phyloP scores from a whole-genome alignment of 37 sponge, comb jelly and placozoan genomes.

The Chondrosia reniformis region DNA sequence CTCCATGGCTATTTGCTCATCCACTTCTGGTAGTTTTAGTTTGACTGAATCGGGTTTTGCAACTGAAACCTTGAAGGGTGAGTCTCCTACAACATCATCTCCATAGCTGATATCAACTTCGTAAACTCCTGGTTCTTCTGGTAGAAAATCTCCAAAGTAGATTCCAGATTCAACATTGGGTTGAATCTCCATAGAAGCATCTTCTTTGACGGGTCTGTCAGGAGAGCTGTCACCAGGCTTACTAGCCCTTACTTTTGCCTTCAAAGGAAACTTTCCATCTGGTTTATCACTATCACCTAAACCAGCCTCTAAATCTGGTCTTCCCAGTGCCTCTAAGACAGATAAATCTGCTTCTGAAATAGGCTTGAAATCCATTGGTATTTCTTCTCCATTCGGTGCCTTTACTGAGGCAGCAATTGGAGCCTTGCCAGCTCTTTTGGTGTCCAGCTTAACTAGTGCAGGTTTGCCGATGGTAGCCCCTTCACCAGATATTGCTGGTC shows the following conservation, averaged over 20 bases:
- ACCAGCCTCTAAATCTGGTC: too few relatives aligned
- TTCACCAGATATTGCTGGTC: slow-evolving; percentile 87
- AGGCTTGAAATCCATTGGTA: slow-evolving; percentile 9
- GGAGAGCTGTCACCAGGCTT: too few relatives aligned
- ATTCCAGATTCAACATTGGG: background rate
- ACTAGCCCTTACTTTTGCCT: too few relatives aligned
- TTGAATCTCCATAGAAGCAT: background rate
- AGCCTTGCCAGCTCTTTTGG: slow-evolving; percentile 61
- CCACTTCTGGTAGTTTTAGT: slow-evolving; percentile 5
- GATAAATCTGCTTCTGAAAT: background rate
- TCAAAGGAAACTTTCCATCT: too few relatives aligned
- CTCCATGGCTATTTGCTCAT: slow-evolving; percentile 1
- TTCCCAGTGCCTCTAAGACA: too few relatives aligned
- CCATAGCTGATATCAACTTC: slow-evolving; percentile 73
- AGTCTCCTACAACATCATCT: slow-evolving; percentile 49
- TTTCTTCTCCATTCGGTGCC: slow-evolving; percentile 47
- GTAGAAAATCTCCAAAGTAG: slow-evolving; percentile 32
- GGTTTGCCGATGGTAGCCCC: slow-evolving; percentile 69
- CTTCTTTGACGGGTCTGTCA: slow-evolving; percentile 44
- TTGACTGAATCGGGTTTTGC: background rate
- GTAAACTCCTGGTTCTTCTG: slow-evolving; percentile 66
- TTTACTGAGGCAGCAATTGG: slow-evolving; percentile 65
- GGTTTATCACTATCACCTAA: too few relatives aligned
- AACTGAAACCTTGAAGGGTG: background rate
- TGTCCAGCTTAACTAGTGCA: slow-evolving; percentile 74